Percentiles rank a stretch among this genome's conserved stretches.
Evolutionary conservation across 2,113 vertebrate species (phyloP).

Genomic region (Atherinomorus stipes): DNA sequence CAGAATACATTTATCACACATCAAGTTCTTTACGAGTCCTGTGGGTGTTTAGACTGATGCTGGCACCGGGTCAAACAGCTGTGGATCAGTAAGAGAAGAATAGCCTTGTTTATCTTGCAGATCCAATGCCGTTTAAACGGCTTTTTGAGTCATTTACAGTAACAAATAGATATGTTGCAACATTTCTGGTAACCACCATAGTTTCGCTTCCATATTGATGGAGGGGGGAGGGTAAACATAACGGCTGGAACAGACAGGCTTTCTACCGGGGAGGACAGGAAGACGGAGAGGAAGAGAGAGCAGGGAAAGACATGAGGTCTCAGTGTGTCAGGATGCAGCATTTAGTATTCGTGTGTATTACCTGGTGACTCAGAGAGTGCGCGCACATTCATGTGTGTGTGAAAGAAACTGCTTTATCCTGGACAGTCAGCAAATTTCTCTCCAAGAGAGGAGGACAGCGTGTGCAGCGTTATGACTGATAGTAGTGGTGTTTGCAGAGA

Average conservation of each 20-base stretch:
- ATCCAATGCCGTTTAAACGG: conserved; percentile 4
- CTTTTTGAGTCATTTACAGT: conserved; percentile 7
- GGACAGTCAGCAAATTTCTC: conserved; percentile 54
- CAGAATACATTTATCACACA: too few species aligned
- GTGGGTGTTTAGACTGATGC: too few species aligned
- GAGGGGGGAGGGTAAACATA: conserved; percentile 19
- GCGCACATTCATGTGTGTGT: background rate
- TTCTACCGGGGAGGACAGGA: conserved; percentile 44
- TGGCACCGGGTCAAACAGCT: too few species aligned
- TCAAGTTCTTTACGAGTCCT: too few species aligned
- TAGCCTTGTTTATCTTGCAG: background rate
- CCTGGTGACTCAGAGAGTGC: conserved; percentile 7
- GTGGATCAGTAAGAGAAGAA: too few species aligned
- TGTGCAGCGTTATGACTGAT: conserved; percentile 4
- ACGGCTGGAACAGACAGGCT: conserved; percentile 37
- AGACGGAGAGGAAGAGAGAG: conserved; percentile 23
- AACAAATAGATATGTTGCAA: background rate
- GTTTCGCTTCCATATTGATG: conserved; percentile 2
- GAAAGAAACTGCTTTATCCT: conserved; percentile 21
- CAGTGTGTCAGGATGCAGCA: conserved; percentile 54
- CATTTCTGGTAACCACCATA: conserved; percentile 41
- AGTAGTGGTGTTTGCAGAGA: background rate
- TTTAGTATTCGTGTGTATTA: conserved; percentile 12
- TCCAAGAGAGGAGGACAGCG: conserved; percentile 27
- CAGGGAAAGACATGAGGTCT: conserved; percentile 32